phyloP scores from a whole-genome alignment of 2,888 invertebrate species.

The Papilio demoleus region DNA sequence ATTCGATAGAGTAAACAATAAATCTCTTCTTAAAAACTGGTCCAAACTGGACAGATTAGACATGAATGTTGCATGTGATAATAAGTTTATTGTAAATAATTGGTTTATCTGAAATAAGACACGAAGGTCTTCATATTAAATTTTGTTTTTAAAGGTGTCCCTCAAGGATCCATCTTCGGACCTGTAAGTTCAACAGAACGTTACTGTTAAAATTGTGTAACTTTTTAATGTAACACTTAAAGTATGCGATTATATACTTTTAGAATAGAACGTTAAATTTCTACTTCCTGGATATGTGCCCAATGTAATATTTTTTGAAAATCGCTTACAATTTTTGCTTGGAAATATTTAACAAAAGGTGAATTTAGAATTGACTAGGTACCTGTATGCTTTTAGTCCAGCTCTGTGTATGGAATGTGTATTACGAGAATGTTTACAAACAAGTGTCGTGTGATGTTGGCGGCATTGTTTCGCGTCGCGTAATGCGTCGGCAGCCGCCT shows the following conservation, averaged over 20 bases:
- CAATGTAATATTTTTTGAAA: too few relatives aligned
- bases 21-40: neutral
- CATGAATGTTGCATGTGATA: too few relatives aligned
- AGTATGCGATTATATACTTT: neutral
- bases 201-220: neutral
- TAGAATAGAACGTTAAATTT: neutral
- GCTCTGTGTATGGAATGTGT: conserved; percentile 52
- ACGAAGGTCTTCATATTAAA: too few relatives aligned
- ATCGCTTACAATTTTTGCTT: too few relatives aligned
- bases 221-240: neutral
- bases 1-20: neutral
- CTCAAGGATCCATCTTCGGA: neutral
- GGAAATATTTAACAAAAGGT: neutral
- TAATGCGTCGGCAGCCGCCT: conserved; percentile 45
- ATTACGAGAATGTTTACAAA: conserved; percentile 65
- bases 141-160: neutral
- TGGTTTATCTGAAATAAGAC: too few relatives aligned
- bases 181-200: neutral
- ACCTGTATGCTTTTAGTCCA: conserved; percentile 48
- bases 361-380: neutral
- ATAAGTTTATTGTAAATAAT: too few relatives aligned
- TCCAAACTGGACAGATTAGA: neutral
- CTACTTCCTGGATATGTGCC: neutral
- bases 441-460: conserved; percentile 43
- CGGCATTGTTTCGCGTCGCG: conserved; percentile 42